Evolutionary conservation across 2,888 invertebrate genomes (phyloP).

Genomic region (Sericinus montela): DNA sequence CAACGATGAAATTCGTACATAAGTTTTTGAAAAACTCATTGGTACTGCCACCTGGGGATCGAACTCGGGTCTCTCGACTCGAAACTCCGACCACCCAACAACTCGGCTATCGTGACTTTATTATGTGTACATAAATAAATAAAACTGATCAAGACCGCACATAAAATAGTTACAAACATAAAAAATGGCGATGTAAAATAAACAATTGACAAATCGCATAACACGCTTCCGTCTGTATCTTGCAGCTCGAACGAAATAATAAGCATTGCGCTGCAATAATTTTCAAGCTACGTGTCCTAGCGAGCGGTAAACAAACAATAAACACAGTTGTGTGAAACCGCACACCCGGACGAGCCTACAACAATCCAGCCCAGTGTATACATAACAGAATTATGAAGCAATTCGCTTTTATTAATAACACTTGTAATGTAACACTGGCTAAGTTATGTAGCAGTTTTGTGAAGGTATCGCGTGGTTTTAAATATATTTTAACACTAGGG

Average conservation of each 20-base stretch:
- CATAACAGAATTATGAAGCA: slow-evolving; percentile 4
- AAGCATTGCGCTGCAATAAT: slow-evolving; percentile 26
- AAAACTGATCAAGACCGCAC: too few relatives aligned
- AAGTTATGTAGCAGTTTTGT: not conserved
- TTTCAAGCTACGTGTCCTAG: slow-evolving; percentile 26
- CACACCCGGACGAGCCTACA: slow-evolving; percentile 12
- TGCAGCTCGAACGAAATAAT: slow-evolving; percentile 18
- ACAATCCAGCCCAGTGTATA: not conserved
- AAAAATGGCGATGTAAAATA: not conserved
- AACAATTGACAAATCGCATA: too few relatives aligned
- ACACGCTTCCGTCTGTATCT: slow-evolving; percentile 18
- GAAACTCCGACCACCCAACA: too few relatives aligned
- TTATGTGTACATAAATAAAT: too few relatives aligned
- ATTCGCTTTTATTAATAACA: slow-evolving; percentile 13
- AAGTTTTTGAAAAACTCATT: too few relatives aligned
- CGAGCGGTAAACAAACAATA: slow-evolving; percentile 23
- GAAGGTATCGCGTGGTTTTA: too few relatives aligned
- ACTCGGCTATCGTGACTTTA: too few relatives aligned
- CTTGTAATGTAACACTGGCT: not conserved
- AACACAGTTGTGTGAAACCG: slow-evolving; percentile 11
- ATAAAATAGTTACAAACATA: too few relatives aligned
- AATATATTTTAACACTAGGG: too few relatives aligned
- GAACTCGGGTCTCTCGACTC: too few relatives aligned
- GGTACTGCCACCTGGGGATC: too few relatives aligned
- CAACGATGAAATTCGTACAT: too few relatives aligned